Evolutionary conservation across 2,797 vertebrate species (phyloP).

Genomic region (Xenops minutus): DNA sequence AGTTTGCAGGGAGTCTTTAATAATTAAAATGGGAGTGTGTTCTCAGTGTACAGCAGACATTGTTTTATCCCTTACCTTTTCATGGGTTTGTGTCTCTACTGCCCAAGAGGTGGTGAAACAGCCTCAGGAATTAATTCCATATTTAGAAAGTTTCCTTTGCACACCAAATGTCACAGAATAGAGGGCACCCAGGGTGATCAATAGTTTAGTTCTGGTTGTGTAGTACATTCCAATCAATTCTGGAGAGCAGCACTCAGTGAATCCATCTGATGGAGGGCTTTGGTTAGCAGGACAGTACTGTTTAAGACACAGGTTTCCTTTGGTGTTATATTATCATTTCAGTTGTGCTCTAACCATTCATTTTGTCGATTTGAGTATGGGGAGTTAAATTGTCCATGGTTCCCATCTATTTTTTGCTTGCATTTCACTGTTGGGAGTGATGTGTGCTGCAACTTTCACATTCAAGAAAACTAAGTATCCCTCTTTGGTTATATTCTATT

Average conservation of each 20-base stretch:
- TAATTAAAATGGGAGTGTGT: background rate
- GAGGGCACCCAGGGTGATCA: background rate
- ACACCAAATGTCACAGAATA: background rate
- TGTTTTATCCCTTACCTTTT: background rate
- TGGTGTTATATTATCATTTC: background rate
- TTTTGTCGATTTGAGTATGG: background rate
- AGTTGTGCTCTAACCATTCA: background rate
- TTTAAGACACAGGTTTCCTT: background rate
- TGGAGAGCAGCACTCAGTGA: background rate
- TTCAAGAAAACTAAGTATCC: background rate
- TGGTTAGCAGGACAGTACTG: background rate
- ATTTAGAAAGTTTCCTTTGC: conserved; percentile 27
- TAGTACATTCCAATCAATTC: background rate
- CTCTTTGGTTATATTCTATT: background rate
- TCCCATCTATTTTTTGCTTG: background rate
- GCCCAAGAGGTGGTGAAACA: background rate
- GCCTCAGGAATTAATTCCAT: conserved; percentile 4
- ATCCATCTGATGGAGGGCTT: background rate
- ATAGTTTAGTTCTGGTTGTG: background rate
- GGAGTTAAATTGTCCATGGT: background rate
- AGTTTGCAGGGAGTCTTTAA: background rate
- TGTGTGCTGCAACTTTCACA: background rate
- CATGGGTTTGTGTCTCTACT: background rate
- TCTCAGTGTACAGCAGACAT: background rate
- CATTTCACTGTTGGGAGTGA: background rate